A percentile compares a stretch with the other conserved stretches of the same genome.
phyloP scores from a whole-genome alignment of 2,113 vertebrate genomes.

The Argyrosomus japonicus region DNA sequence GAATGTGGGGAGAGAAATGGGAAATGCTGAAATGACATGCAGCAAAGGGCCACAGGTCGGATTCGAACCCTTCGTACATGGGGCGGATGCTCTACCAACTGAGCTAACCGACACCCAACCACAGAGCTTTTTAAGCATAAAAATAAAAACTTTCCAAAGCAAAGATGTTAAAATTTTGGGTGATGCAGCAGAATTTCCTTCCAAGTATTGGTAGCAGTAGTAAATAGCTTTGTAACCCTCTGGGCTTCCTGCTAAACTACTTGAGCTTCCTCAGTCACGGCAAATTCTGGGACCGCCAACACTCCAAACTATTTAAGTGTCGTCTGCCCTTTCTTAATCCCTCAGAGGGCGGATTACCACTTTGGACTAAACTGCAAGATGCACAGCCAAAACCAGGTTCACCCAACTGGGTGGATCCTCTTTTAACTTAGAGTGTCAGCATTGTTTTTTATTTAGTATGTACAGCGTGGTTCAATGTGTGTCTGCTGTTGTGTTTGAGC shows the following conservation, averaged over 20 bases:
- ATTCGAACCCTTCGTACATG: too few relatives aligned
- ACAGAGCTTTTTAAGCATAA: neutral
- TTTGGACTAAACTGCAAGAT: constrained; percentile 15
- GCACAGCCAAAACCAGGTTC: constrained; percentile 14
- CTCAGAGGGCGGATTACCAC: neutral
- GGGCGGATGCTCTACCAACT: too few relatives aligned
- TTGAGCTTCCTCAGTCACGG: constrained; percentile 26
- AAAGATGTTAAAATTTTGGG: neutral
- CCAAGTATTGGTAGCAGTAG: neutral
- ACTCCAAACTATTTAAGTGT: constrained; percentile 27
- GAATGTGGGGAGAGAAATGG: too few relatives aligned
- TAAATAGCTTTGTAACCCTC: neutral
- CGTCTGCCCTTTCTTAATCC: constrained; percentile 45
- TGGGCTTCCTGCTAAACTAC: constrained; percentile 21
- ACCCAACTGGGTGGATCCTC: constrained; percentile 1
- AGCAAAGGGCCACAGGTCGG: too few relatives aligned
- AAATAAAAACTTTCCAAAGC: neutral
- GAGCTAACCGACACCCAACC: too few relatives aligned
- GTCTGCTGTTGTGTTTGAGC: neutral
- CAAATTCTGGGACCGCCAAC: constrained; percentile 18
- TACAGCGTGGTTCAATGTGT: neutral
- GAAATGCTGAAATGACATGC: neutral
- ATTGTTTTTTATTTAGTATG: neutral
- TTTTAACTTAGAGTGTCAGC: neutral
- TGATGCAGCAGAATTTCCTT: neutral